These are phyloP conservation scores for Himalopsyche anomala DNA, from an alignment of 2,888 invertebrate species.

Conservation along the genomic window DNA sequence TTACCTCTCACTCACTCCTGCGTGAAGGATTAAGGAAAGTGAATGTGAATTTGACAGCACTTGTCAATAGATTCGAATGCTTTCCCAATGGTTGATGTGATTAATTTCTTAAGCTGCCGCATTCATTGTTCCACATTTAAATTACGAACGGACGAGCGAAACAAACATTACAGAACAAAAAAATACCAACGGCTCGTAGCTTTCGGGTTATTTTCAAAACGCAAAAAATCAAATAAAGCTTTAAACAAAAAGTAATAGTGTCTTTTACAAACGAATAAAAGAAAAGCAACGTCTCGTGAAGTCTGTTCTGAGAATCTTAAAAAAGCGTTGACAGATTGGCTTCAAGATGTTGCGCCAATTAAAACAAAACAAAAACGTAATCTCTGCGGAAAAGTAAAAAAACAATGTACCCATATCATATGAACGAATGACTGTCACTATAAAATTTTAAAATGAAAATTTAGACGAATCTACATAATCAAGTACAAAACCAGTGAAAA, in stretches of 20 bases:
- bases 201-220: conserved; percentile 21
- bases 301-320: conserved; percentile 27
- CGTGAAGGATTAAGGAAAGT: too few relatives aligned
- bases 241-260: background rate
- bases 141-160: background rate
- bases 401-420: too few relatives aligned
- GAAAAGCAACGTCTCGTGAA: conserved; percentile 2
- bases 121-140: background rate
- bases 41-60: too few relatives aligned
- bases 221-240: conserved; percentile 41
- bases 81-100: background rate
- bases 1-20: too few relatives aligned
- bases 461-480: too few relatives aligned
- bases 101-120: background rate
- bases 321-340: conserved; percentile 39
- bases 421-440: too few relatives aligned
- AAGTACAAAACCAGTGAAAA: too few relatives aligned
- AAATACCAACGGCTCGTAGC: background rate
- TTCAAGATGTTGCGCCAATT: conserved; percentile 27
- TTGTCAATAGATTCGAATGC: too few relatives aligned
- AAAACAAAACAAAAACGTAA: background rate
- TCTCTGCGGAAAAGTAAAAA: conserved; percentile 25
- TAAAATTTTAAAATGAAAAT: too few relatives aligned
- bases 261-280: conserved; percentile 12
- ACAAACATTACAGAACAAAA: background rate